Base-by-base conservation (phyloP, 1,140 invertebrate species). In the Papilio xuthus region DNA sequence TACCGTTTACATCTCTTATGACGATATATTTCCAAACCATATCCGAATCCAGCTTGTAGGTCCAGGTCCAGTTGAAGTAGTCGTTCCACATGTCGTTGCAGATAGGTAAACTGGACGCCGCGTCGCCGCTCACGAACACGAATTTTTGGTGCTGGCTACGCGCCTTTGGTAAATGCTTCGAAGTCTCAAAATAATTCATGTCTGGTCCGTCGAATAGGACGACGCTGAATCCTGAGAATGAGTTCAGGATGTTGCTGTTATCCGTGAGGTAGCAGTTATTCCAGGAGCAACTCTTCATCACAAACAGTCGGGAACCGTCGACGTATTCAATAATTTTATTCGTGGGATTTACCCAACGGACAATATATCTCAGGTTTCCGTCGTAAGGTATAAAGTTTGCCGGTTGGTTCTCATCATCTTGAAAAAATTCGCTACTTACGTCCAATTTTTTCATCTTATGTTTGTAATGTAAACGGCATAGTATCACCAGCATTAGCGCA, bases 51-150 rank as follows among this genome's bases (percentile, higher is more conserved):
- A 95, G 85, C 80, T 95, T 94, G 83, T 97, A 97, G 4, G 95
- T 95, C 92, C 95, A 96, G 7, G 96, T 96, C 94, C 95, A 95
- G 83, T 97, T 96, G 79, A 96, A 95, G 78, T 85, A 93, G 4
- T 80, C 74, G 44, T 93, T 81, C 85, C 86, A 91, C 23, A 60
- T 50, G 1, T 83, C 53, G 32, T 78, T 69, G 37, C 86, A 87
- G 20, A 90, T 32, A 0, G 87, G 89, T 73, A 89, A 89, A 53
- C 81, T 83, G 1, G 76, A 79, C 1, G 89, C 85, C 1, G 89
- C 79, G 72, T 91, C 90, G 10, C 89, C 83, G 72, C 82, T 89
- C 4, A 84, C 83, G 28, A 84, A 91, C 0, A 90, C 81, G 76
- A 88, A 91, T 76, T 88, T 88, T 69, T 91, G 89, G 32, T 76